Conservation (phyloP, 2,888 invertebrate genomes). For the Ernsta delagoae region DNA sequence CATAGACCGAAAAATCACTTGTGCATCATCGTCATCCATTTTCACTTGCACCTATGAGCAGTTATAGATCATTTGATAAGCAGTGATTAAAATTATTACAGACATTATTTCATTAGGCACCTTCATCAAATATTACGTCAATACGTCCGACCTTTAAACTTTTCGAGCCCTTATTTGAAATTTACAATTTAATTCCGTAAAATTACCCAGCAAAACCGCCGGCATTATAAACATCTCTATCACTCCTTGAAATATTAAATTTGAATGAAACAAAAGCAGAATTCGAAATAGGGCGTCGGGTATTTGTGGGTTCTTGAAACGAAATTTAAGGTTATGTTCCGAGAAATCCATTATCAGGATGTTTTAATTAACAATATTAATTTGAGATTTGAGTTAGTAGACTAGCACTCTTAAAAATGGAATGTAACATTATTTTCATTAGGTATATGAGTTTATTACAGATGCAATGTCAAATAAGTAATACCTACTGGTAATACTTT, state of each 20-base stretch:
- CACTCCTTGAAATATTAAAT: conserved; percentile 17
- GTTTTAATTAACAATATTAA: conserved; percentile 64
- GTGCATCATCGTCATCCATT: too few species aligned
- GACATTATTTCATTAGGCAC: conserved; percentile 12
- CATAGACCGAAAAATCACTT: too few species aligned
- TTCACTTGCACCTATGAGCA: neutral
- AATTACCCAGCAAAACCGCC: conserved; percentile 9
- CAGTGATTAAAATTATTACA: neutral
- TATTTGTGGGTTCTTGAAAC: conserved; percentile 38
- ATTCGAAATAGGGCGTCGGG: conserved; percentile 8
- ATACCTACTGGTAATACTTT: too few species aligned
- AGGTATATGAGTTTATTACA: too few species aligned
- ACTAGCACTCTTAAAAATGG: neutral
- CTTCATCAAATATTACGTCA: neutral
- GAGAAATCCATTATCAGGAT: conserved; percentile 56
- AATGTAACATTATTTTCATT: neutral
- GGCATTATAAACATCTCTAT: conserved; percentile 11
- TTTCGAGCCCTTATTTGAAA: conserved; percentile 19
- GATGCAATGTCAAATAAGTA: too few species aligned
- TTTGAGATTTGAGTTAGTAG: conserved; percentile 45
- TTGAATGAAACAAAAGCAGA: conserved; percentile 25
- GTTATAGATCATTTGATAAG: neutral
- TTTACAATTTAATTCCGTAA: conserved; percentile 15
- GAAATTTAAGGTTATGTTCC: conserved; percentile 42
- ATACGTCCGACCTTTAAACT: conserved; percentile 10